These are phyloP conservation scores for Trichechus manatus DNA, from an alignment of 2,113 vertebrate genomes.

Conservation along the genomic window DNA sequence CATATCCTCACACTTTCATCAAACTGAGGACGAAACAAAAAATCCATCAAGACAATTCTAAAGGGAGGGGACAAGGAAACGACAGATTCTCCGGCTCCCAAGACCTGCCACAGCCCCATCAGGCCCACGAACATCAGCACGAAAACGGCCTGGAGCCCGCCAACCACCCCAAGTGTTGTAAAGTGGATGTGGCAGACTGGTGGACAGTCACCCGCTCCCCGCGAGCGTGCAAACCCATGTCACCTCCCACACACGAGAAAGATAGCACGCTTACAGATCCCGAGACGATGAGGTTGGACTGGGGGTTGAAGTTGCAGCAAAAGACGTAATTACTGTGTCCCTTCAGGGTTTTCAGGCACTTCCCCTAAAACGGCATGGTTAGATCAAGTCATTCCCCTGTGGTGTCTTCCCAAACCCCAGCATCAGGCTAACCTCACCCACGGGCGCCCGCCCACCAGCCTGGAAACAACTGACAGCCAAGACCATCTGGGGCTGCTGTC, in stretches of 20 bases:
- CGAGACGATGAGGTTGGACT: conserved; percentile 99
- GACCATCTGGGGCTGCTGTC: too few species aligned
- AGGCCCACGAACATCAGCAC: too few species aligned
- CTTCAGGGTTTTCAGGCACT: conserved; percentile 98
- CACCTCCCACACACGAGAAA: neutral
- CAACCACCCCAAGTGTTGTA: accelerated
- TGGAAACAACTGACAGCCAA: accelerated
- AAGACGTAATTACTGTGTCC: conserved; percentile 99
- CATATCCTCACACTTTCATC: conserved; percentile 99
- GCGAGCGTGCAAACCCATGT: neutral
- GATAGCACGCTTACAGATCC: conserved; percentile 94
- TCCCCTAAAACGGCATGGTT: conserved; percentile 89
- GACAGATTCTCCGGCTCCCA: neutral
- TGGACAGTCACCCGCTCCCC: neutral
- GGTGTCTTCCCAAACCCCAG: accelerated
- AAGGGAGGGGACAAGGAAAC: accelerated
- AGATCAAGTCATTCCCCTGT: accelerated
- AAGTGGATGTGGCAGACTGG: too few species aligned
- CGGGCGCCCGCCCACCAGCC: neutral
- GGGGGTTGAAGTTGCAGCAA: conserved; percentile 99
- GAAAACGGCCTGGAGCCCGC: accelerated
- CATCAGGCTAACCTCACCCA: accelerated
- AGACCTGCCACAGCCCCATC: accelerated
- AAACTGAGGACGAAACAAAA: conserved; percentile 88
- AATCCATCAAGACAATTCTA: accelerated